Evolutionary conservation across 2,113 vertebrate species (phyloP), one percentile per base, ranked within the genome.

Genomic region (Orycteropus afer): DNA sequence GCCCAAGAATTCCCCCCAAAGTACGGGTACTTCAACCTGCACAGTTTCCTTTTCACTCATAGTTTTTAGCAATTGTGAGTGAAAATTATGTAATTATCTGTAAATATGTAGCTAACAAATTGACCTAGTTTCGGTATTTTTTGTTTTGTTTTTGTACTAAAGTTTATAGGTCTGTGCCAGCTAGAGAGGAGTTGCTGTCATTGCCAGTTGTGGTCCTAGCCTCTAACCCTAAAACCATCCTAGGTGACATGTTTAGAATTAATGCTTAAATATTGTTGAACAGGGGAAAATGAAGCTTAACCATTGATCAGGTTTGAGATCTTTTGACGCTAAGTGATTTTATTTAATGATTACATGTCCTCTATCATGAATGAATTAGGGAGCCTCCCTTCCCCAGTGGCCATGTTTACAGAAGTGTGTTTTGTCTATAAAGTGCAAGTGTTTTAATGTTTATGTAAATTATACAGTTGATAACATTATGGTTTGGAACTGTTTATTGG

Each of bases 101-200:
- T 98, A 98, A 98, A 98, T 98, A 98, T 98, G 97, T 98, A 98
- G 98, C 81, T 98, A 98, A 98, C 97, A 98, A 98, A 98, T 98
- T 97, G 97, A 98, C 98, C 97, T 98, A 98, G 98, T 98, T 98
- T 98, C 98, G 98, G 98, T 98, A 98, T 97, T 98, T 98, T 98
- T 96, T 97, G 45, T 55, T 84, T 97, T 91, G 97, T 97, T 98
- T 98, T 98, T 98, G 97, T 98, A 98, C 97, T 98, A 97, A 98
- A 98, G 97, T 98, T 98, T 98, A 96, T 98, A 98, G 97, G 97
- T 98, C 91, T 90, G 97, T 98, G 98, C 98, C 98, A 98, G 97
- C 98, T 98, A 98, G 98, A 97, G 95, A 94, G 97, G 96, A 98
- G 97, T 98, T 98, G 96, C 98, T 98, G 97, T 98, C 97, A 96